These are phyloP conservation scores for Colletes latitarsis DNA, from an alignment of 1,140 invertebrate genomes.

Conservation along the genomic window DNA sequence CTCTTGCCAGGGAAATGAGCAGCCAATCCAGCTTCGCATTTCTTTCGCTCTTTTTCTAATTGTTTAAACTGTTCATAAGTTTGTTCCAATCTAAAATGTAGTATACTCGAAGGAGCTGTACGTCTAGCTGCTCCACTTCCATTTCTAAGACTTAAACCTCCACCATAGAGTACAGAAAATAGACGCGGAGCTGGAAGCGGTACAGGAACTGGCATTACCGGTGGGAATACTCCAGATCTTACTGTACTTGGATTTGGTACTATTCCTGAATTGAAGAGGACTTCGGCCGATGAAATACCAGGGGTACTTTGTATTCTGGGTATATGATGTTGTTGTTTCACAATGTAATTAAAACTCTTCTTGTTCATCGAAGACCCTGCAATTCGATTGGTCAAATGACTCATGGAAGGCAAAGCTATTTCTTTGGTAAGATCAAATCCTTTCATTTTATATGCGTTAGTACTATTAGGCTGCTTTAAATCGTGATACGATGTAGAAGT, in stretches of 20 bases:
- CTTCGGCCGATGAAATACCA: constrained; percentile 67
- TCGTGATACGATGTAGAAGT: constrained; percentile 69
- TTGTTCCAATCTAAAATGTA: constrained; percentile 89
- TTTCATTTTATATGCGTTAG: constrained; percentile 72
- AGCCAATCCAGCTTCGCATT: constrained; percentile 91
- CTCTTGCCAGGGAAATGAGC: constrained; percentile 90
- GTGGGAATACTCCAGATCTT: constrained; percentile 66
- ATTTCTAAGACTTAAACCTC: constrained; percentile 69
- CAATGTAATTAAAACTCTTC: constrained; percentile 72
- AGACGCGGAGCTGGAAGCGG: constrained; percentile 66
- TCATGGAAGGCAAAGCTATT: constrained; percentile 59
- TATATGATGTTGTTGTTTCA: constrained; percentile 70
- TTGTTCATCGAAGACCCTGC: constrained; percentile 65
- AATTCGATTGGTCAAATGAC: constrained; percentile 64
- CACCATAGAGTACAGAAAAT: constrained; percentile 71
- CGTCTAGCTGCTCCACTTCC: constrained; percentile 71
- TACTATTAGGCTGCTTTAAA: constrained; percentile 64
- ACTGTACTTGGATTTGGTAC: constrained; percentile 60
- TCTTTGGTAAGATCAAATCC: constrained; percentile 70
- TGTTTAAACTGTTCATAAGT: constrained; percentile 92
- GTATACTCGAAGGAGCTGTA: constrained; percentile 84
- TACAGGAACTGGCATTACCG: constrained; percentile 73
- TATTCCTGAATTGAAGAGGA: constrained; percentile 74
- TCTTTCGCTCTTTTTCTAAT: constrained; percentile 91
- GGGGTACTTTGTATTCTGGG: constrained; percentile 53